Evolutionary conservation across 2,113 vertebrate genomes (phyloP).

Genomic region (Mormyrus iriodes): DNA sequence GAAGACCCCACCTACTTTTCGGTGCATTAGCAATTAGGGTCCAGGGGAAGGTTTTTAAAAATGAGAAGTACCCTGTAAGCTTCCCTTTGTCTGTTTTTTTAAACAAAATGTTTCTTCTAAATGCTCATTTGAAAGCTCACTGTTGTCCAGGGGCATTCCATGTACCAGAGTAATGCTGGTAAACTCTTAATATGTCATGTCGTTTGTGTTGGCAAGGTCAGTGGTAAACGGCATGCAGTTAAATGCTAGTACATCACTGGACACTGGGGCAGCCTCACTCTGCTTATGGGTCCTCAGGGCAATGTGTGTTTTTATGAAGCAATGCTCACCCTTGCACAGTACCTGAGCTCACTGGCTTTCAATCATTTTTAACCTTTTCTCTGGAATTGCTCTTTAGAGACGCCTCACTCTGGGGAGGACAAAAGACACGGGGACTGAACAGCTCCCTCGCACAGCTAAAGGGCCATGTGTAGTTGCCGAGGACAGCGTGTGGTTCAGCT

Average conservation of each 20-base stretch:
- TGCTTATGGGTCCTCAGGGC: background rate
- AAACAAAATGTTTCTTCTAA: background rate
- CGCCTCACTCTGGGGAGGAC: background rate
- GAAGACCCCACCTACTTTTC: background rate
- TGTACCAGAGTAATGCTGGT: background rate
- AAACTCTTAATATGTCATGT: background rate
- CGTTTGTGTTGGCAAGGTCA: background rate
- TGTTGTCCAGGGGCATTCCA: background rate
- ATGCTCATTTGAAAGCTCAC: background rate
- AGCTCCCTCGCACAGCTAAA: background rate
- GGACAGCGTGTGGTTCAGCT: background rate
- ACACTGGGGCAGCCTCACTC: background rate
- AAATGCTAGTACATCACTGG: background rate
- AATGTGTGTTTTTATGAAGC: background rate
- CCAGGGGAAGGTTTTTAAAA: background rate
- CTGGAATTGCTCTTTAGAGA: conserved; percentile 11
- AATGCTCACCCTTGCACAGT: background rate
- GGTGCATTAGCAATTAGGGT: background rate
- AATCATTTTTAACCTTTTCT: background rate
- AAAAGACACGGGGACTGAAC: background rate
- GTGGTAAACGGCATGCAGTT: background rate
- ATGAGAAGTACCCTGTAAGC: background rate
- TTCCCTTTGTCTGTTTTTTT: background rate
- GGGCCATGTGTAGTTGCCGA: background rate
- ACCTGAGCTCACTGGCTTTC: background rate